Conservation (phyloP, 1,140 invertebrate species). For the Drosophila guanche region DNA sequence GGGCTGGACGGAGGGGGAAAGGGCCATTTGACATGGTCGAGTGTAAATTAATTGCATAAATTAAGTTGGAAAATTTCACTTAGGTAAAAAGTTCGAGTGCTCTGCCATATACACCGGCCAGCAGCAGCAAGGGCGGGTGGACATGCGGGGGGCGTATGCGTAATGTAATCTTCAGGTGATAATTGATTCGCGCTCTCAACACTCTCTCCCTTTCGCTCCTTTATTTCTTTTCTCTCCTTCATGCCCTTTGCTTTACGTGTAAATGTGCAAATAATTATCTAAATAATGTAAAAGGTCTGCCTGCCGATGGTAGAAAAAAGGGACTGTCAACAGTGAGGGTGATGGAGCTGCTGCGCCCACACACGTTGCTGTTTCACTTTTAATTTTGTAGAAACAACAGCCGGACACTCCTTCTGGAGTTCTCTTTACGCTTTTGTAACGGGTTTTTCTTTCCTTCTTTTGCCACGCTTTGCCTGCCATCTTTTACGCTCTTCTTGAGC, state of each 20-base stretch:
- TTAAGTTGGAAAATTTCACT: constrained; percentile 65
- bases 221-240: no score
- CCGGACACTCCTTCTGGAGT: constrained; percentile 49
- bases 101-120: constrained; percentile 1
- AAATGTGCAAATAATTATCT: constrained; percentile 78
- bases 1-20: not conserved
- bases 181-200: constrained; percentile 33
- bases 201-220: no score
- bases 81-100: constrained; percentile 27
- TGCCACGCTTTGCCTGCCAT: not conserved
- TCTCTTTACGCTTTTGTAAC: constrained; percentile 27
- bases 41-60: constrained; percentile 81
- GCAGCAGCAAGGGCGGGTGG: no score
- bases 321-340: constrained; percentile 12
- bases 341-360: not conserved
- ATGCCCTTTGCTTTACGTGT: constrained; percentile 11
- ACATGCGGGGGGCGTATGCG: constrained; percentile 37
- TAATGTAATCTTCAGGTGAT: constrained; percentile 58
- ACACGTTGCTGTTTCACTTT: constrained; percentile 61
- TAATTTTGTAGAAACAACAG: constrained; percentile 73
- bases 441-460: no score
- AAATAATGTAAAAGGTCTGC: constrained; percentile 77
- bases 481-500: constrained; percentile 4
- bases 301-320: constrained; percentile 30
- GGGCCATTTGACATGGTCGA: constrained; percentile 52